Percentiles rank a stretch among this genome's conserved stretches.
phyloP scores from a whole-genome alignment of 37 sponge, comb jelly and placozoan species.

The Lycopodina hypogea region DNA sequence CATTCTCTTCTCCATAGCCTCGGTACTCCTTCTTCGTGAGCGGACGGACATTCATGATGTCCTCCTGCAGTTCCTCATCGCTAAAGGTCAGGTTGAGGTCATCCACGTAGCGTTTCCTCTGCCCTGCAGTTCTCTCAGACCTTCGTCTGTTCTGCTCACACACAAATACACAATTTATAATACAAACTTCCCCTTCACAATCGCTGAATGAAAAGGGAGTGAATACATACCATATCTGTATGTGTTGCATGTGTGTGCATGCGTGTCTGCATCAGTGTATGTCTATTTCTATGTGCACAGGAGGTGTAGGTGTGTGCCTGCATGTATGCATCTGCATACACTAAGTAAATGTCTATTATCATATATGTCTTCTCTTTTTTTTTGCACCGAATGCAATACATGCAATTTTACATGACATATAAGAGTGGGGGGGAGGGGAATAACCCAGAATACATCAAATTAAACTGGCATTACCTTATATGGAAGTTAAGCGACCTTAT shows the following conservation, averaged over 20 bases:
- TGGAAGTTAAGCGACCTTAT: too few relatives aligned
- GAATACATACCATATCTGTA: not conserved
- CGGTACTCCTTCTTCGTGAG: slow-evolving; percentile 45
- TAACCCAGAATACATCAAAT: not conserved
- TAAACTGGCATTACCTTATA: not conserved
- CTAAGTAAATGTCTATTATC: too few relatives aligned
- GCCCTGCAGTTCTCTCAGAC: slow-evolving; percentile 74
- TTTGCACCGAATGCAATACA: too few relatives aligned
- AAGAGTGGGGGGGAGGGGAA: not conserved
- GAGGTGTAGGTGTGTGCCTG: too few relatives aligned
- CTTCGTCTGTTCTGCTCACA: slow-evolving; percentile 52
- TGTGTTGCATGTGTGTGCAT: not conserved
- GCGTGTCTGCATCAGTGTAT: too few relatives aligned
- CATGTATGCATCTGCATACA: too few relatives aligned
- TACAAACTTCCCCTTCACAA: too few relatives aligned
- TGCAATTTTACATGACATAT: too few relatives aligned
- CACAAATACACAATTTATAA: not conserved
- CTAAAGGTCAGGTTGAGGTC: slow-evolving; percentile 86
- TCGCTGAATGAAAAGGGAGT: too few relatives aligned
- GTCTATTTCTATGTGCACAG: too few relatives aligned
- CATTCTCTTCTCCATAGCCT: slow-evolving; percentile 55
- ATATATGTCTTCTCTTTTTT: too few relatives aligned
- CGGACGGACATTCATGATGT: slow-evolving; percentile 27
- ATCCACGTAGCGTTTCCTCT: slow-evolving; percentile 80
- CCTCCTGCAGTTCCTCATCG: slow-evolving; percentile 72